Evolutionary conservation across 2,113 vertebrate genomes (phyloP).

Genomic region (Motacilla alba): DNA sequence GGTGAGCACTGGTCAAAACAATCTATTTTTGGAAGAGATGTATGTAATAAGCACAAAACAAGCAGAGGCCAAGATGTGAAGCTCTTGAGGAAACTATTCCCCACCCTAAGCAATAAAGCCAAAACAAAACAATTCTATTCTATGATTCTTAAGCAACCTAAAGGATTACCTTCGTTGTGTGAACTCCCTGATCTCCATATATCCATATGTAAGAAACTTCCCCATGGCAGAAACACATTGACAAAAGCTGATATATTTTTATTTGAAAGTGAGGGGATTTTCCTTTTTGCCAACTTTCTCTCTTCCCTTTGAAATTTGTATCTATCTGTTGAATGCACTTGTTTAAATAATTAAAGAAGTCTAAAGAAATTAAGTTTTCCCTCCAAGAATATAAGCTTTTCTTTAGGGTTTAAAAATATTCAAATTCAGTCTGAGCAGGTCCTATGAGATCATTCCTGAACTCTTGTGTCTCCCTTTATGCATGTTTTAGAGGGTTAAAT

Average conservation of each 20-base stretch:
- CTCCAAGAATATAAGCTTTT: background rate
- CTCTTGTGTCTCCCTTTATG: background rate
- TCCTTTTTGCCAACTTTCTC: background rate
- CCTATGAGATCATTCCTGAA: background rate
- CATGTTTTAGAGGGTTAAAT: background rate
- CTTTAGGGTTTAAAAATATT: background rate
- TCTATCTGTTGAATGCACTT: background rate
- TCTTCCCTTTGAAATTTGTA: background rate
- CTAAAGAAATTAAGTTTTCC: background rate
- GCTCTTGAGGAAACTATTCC: background rate
- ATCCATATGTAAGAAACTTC: background rate
- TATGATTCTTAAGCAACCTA: background rate
- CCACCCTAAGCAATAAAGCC: background rate
- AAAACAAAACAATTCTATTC: background rate
- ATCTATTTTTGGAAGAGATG: background rate
- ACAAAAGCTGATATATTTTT: background rate
- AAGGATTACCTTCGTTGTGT: background rate
- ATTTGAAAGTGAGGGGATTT: background rate
- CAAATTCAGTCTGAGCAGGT: background rate
- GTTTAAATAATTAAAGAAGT: background rate
- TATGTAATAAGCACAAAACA: background rate
- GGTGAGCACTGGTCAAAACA: background rate
- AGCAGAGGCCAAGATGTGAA: background rate
- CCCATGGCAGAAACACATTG: background rate
- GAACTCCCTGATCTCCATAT: background rate